A percentile compares a stretch with the other conserved stretches of the same genome.
phyloP scores from a whole-genome alignment of 2,113 vertebrate genomes.

The Salminus brasiliensis region DNA sequence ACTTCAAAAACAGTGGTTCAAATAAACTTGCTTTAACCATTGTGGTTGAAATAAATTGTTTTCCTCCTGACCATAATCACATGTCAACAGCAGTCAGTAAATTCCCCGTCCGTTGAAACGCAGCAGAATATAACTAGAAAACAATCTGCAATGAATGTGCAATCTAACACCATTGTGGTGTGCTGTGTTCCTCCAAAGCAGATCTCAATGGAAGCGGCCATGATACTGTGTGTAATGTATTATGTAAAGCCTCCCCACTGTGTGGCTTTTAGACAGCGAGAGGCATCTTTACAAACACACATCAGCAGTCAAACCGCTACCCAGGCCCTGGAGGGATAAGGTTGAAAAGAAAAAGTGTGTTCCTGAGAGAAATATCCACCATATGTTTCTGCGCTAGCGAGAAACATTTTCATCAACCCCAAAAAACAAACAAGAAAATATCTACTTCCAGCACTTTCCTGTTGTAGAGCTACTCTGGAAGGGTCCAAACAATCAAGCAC shows the following conservation, averaged over 20 bases:
- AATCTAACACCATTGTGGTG: neutral
- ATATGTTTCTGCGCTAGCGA: neutral
- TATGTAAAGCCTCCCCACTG: constrained; percentile 18
- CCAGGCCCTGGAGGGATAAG: neutral
- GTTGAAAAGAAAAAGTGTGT: neutral
- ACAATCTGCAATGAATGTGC: neutral
- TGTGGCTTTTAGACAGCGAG: neutral
- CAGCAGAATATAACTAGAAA: neutral
- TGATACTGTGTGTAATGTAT: neutral
- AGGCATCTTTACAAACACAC: constrained; percentile 1
- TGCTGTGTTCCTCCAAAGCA: neutral
- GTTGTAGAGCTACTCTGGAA: too few relatives aligned
- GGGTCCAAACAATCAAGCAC: too few relatives aligned
- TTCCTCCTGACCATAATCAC: neutral
- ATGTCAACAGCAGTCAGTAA: neutral
- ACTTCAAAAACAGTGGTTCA: neutral
- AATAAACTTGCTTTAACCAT: too few relatives aligned
- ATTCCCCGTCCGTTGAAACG: neutral
- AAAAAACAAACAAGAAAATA: too few relatives aligned
- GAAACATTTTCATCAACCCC: too few relatives aligned
- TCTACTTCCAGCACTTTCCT: too few relatives aligned
- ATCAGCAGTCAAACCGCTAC: neutral
- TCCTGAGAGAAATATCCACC: neutral
- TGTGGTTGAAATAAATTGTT: too few relatives aligned
- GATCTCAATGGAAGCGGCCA: neutral